These are phyloP conservation scores for Theodoxus fluviatilis DNA, from an alignment of 2,888 invertebrate species.

Conservation along the genomic window DNA sequence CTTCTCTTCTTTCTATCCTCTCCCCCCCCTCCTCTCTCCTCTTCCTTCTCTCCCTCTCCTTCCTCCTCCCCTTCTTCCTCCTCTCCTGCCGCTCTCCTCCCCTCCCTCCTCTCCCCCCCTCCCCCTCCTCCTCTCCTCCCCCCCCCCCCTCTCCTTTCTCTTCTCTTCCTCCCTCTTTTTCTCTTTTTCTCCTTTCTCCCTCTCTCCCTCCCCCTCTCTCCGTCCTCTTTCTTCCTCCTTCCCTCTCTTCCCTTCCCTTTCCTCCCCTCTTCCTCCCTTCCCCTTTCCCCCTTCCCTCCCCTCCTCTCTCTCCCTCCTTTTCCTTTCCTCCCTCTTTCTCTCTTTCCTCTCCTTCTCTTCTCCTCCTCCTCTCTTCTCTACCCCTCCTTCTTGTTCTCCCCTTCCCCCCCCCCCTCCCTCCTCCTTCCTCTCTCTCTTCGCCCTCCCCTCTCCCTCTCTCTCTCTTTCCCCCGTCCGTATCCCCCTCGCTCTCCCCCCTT, in stretches of 20 bases:
- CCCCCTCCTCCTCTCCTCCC: neutral
- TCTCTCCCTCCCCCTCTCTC: neutral
- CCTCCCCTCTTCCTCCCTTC: neutral
- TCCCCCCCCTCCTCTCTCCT: neutral
- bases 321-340: neutral
- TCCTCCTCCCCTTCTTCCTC: neutral
- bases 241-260: neutral
- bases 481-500: neutral
- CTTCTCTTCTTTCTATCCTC: neutral
- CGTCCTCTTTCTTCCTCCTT: neutral
- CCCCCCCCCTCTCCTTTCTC: neutral
- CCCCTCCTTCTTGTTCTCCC: slow-evolving; percentile 23
- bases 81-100: neutral
- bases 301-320: neutral
- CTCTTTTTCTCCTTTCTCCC: neutral
- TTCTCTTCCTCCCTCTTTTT: neutral
- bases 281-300: neutral
- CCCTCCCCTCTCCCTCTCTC: slow-evolving; percentile 19
- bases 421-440: slow-evolving; percentile 13
- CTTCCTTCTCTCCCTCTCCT: neutral
- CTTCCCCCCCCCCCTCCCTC: slow-evolving; percentile 27
- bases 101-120: neutral
- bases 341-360: neutral
- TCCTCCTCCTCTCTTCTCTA: neutral
- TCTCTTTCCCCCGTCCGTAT: slow-evolving; percentile 23